These are phyloP conservation scores for Ameiurus melas DNA, from an alignment of 2,113 vertebrate genomes.

Conservation along the genomic window DNA sequence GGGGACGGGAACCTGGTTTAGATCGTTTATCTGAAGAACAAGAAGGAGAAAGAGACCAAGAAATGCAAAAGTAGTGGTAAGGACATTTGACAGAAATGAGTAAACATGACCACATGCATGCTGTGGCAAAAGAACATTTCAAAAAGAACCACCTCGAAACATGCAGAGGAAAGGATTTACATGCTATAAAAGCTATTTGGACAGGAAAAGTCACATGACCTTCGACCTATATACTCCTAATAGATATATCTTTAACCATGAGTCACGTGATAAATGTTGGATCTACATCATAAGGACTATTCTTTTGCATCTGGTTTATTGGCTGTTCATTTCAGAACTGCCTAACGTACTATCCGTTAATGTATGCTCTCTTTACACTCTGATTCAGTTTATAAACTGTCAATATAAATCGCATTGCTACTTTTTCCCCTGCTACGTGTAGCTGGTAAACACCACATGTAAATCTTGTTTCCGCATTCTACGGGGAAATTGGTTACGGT, in stretches of 20 bases:
- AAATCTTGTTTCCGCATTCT: conserved; percentile 28
- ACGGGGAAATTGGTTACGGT: background rate
- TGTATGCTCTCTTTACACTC: background rate
- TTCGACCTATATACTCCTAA: background rate
- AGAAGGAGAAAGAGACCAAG: background rate
- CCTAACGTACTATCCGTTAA: background rate
- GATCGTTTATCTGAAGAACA: conserved; percentile 81
- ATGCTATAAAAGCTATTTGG: background rate
- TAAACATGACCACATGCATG: background rate
- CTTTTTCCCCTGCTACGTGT: background rate
- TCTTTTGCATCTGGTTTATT: background rate
- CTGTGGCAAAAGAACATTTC: background rate
- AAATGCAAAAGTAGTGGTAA: background rate
- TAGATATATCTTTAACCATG: background rate
- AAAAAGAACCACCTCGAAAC: background rate
- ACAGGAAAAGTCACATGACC: background rate
- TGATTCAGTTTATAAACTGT: background rate
- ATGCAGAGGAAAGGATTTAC: too few species aligned
- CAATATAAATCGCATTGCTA: background rate
- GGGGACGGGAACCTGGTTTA: conserved; percentile 89
- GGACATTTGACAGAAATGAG: background rate
- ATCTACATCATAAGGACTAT: too few species aligned
- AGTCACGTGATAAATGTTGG: background rate
- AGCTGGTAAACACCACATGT: conserved; percentile 14
- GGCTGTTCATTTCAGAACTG: background rate